Conservation (phyloP, 2,888 invertebrate species). For the Ecdyonurus torrentis region DNA sequence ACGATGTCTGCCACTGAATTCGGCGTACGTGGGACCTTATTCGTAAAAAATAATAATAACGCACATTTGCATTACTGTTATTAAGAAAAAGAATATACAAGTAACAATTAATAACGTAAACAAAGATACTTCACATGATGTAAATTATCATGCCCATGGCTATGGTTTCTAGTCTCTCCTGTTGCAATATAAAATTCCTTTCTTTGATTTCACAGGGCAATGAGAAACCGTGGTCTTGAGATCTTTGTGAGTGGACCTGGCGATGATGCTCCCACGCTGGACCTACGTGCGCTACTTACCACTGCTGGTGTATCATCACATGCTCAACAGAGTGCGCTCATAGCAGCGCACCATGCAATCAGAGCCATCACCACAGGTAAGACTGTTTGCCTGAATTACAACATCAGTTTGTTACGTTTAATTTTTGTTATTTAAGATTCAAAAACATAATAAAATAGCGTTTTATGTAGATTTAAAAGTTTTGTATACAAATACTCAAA, state of each 20-base stretch:
- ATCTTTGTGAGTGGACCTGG: constrained; percentile 39
- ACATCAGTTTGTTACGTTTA: too few species aligned
- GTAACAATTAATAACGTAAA: too few species aligned
- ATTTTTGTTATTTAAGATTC: too few species aligned
- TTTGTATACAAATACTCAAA: too few species aligned
- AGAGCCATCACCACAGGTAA: constrained; percentile 1
- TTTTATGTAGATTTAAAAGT: too few species aligned
- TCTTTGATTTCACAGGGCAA: constrained; percentile 47
- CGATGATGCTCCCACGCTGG: constrained; percentile 8
- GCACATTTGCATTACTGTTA: too few species aligned
- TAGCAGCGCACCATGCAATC: constrained; percentile 7
- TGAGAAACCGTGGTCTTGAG: constrained; percentile 96
- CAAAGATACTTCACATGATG: background rate
- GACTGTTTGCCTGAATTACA: too few species aligned
- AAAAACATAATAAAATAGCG: too few species aligned
- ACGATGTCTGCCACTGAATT: too few species aligned
- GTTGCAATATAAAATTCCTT: background rate
- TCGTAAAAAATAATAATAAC: too few species aligned
- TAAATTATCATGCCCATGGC: background rate
- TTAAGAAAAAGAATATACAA: too few species aligned
- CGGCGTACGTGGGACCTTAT: too few species aligned
- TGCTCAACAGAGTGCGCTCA: constrained; percentile 8
- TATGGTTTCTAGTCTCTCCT: background rate
- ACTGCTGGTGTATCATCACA: constrained; percentile 7
- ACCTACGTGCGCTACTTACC: constrained; percentile 11